Conservation (phyloP, 2,113 vertebrate species). For the Dasyornis broadbenti region DNA sequence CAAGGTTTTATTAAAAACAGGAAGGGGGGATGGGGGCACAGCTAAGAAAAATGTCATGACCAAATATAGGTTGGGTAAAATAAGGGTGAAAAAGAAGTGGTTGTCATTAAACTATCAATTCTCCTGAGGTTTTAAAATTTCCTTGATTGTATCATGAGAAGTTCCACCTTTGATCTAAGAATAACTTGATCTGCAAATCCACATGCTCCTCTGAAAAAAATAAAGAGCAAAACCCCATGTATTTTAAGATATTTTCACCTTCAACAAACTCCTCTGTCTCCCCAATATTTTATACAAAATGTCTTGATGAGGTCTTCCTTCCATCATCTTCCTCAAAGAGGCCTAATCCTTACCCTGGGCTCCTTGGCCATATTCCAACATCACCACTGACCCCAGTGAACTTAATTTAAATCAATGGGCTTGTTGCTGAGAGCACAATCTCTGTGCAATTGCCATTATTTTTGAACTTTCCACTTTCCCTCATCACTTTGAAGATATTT, state of each 20-base stretch:
- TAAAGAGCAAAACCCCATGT: rapidly evolving
- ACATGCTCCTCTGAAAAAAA: background rate
- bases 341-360: background rate
- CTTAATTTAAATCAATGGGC: background rate
- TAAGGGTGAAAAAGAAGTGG: background rate
- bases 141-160: background rate
- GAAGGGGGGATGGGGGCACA: background rate
- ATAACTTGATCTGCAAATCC: background rate
- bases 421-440: background rate
- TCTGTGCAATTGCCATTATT: background rate
- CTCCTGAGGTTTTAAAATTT: background rate
- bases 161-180: background rate
- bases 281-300: background rate
- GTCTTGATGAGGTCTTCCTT: background rate
- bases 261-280: background rate
- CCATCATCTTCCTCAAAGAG: background rate
- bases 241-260: background rate
- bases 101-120: background rate
- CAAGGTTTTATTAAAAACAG: background rate
- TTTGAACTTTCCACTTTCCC: background rate
- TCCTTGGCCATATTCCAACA: background rate
- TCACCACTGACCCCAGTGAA: background rate
- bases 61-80: background rate
- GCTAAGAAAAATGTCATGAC: background rate
- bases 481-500: background rate